A percentile compares a stretch with the other conserved stretches of the same genome.
These are phyloP conservation scores for Rhabdophis nuchalis DNA, from an alignment of 2,797 vertebrate species.

Conservation along the genomic window DNA sequence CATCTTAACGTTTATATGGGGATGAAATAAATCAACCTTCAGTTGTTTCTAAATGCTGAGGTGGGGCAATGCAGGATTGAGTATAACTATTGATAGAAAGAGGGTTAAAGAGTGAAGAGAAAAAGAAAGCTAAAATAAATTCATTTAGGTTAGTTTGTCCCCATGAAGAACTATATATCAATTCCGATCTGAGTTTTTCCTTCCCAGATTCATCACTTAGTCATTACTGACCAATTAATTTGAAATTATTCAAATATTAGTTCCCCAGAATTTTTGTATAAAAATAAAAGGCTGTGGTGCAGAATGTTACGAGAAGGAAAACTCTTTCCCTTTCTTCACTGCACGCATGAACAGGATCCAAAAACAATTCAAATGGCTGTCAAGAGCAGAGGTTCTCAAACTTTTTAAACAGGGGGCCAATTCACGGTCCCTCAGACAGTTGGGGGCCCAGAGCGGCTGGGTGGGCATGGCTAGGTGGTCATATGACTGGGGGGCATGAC, in stretches of 20 bases:
- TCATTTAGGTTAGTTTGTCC: constrained; percentile 50
- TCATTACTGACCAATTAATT: constrained; percentile 56
- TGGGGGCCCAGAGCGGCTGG: too few species aligned
- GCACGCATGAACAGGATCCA: constrained; percentile 38
- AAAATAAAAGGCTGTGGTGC: constrained; percentile 63
- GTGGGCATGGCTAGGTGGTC: too few species aligned
- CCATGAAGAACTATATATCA: constrained; percentile 37
- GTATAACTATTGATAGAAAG: constrained; percentile 42
- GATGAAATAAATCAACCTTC: constrained; percentile 47
- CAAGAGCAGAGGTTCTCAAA: background rate
- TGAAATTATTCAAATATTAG: constrained; percentile 56
- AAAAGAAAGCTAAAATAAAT: constrained; percentile 43
- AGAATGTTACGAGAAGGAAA: constrained; percentile 60
- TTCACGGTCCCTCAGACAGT: too few species aligned
- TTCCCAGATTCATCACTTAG: constrained; percentile 68
- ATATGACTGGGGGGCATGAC: too few species aligned
- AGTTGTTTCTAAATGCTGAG: constrained; percentile 43
- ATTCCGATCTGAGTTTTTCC: constrained; percentile 61
- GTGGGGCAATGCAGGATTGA: constrained; percentile 33
- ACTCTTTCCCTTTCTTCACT: constrained; percentile 52
- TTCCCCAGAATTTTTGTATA: constrained; percentile 33
- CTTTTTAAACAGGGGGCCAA: too few species aligned
- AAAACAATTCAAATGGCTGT: constrained; percentile 26
- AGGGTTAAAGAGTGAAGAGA: constrained; percentile 1
- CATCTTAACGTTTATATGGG: constrained; percentile 24